A percentile compares a stretch with the other conserved stretches of the same genome.
These are phyloP conservation scores for Nycticorax nycticorax DNA, from an alignment of 2,113 vertebrate genomes.

Conservation along the genomic window DNA sequence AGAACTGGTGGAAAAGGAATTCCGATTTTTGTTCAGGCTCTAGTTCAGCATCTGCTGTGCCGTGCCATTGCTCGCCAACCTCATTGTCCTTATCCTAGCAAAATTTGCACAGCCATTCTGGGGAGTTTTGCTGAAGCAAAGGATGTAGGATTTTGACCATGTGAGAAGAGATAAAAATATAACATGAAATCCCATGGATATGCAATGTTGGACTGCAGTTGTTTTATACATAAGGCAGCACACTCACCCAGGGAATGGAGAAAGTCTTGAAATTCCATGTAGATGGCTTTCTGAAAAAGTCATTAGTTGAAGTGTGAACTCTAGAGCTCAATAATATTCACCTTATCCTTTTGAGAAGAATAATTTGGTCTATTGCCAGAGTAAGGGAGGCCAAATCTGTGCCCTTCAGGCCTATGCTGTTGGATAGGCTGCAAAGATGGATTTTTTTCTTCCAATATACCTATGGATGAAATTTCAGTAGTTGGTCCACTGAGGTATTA, in stretches of 20 bases:
- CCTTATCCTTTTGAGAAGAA: neutral
- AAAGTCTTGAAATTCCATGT: neutral
- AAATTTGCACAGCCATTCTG: neutral
- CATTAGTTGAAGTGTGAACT: neutral
- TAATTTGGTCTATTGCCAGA: neutral
- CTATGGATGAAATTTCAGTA: neutral
- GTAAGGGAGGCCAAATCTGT: neutral
- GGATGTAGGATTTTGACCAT: neutral
- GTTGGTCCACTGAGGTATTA: neutral
- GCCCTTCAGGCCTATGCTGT: neutral
- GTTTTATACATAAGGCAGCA: neutral
- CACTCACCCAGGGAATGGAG: neutral
- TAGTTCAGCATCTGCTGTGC: neutral
- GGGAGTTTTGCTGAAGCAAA: neutral
- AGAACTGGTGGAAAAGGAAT: neutral
- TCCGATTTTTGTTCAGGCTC: neutral
- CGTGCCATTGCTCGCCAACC: neutral
- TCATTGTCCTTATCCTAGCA: neutral
- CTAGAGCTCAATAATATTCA: neutral
- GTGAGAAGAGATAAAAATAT: neutral
- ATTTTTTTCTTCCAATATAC: neutral
- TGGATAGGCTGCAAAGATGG: neutral
- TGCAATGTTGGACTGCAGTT: neutral
- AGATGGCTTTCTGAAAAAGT: neutral
- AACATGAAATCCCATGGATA: neutral